Base-by-base conservation (phyloP, 2,113 vertebrate species). In the Scomber colias region DNA sequence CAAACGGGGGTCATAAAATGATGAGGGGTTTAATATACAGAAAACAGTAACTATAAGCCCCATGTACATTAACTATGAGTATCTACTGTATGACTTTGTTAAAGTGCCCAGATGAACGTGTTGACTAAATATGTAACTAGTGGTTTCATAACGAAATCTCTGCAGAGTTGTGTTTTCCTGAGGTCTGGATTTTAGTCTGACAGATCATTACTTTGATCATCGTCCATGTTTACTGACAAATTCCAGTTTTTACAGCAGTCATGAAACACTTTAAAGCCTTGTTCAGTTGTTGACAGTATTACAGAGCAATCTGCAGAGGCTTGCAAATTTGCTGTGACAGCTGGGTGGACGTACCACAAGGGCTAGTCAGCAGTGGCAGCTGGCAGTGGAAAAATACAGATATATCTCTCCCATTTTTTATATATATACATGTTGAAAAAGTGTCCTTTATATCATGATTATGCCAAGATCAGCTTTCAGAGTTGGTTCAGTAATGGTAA, bases 251-350 rank as follows among this genome's bases (percentile, higher is more conserved):
- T 40, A 11, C n/a, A 44, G 57, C 31, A 31, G 48, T 50, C 54
- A 16, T 11, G 49, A 17, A 56, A 60, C 69, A 35, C n/a, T 71
- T 51, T 35, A 5, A 10, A 50, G 40, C 53, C 35, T 70, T 15
- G 27, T 77, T 67, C 11, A 4, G 40, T 11, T 44, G 62, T 55
- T 16, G 5, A 62, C 65, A 61, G 65, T 55, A 50, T 53, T 71
- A 71, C 30, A 0, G 35, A 75, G 70, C 70, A 66, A 56, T 64
- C 60, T 62, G 71, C 55, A 63, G 21, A 72, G 63, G 48, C 66
- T 71, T 78, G 62, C 11, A 68, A 21, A 75, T 54, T 14, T 64
- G 46, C 4, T 55, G 24, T 64, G 59, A 50, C 76, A 83, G 68
- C 61, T 71, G 75, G 50, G 21, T 51, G 0, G 5, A 51, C n/a